Percentiles rank a stretch among this genome's conserved stretches.
These are phyloP conservation scores for Pseudomyrmex dendroicus DNA, from an alignment of 1,140 invertebrate species.

Conservation along the genomic window DNA sequence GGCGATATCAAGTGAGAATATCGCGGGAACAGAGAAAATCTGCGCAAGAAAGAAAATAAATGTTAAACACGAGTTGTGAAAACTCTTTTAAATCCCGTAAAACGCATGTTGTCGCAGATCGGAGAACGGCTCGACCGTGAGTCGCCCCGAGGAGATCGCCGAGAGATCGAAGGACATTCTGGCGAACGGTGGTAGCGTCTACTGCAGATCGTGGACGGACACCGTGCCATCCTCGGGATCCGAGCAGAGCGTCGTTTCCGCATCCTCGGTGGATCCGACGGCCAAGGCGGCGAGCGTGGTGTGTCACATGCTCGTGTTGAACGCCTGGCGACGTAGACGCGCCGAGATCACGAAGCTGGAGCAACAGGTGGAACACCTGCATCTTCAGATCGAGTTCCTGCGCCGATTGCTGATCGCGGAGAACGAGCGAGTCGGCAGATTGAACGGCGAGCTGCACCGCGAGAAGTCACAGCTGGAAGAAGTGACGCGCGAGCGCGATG, in stretches of 20 bases:
- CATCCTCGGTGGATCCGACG: constrained; percentile 54
- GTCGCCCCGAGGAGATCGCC: constrained; percentile 28
- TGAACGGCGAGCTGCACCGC: constrained; percentile 85
- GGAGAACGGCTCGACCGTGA: constrained; percentile 56
- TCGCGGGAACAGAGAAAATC: too few relatives aligned
- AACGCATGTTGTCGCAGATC: constrained; percentile 61
- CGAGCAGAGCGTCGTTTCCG: constrained; percentile 49
- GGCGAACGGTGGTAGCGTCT: constrained; percentile 23
- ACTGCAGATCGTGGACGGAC: constrained; percentile 65
- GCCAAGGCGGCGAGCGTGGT: constrained; percentile 82
- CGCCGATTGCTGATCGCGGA: constrained; percentile 86
- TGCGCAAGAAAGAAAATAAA: too few relatives aligned
- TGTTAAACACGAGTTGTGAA: too few relatives aligned
- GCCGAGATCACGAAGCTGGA: constrained; percentile 84
- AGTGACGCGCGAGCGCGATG: constrained; percentile 80
- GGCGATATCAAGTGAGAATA: constrained; percentile 69
- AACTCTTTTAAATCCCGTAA: too few relatives aligned
- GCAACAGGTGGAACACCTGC: constrained; percentile 84
- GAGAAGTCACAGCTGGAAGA: constrained; percentile 83
- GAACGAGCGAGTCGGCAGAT: constrained; percentile 84
- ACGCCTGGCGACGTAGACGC: constrained; percentile 86
- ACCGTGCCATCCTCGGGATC: constrained; percentile 40
- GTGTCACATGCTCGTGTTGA: constrained; percentile 84
- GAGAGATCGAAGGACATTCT: constrained; percentile 53
- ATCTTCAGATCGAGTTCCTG: constrained; percentile 86